These are phyloP conservation scores for Rhadina sibilatrix DNA, from an alignment of 2,113 vertebrate genomes.

Conservation along the genomic window DNA sequence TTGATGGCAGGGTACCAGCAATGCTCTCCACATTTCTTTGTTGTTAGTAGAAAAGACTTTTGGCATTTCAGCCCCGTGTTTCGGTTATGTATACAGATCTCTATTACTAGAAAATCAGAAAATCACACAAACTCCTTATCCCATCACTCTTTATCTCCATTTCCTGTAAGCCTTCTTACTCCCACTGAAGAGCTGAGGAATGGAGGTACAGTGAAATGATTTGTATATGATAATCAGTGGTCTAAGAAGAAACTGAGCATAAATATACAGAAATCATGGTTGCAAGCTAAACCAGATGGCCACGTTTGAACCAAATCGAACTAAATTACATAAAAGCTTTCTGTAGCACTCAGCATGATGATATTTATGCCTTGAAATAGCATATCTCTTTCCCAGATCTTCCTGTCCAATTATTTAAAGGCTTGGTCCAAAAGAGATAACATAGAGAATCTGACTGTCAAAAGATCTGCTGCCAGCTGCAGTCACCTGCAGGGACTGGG, in stretches of 20 bases:
- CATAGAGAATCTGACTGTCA: slow-evolving; percentile 20
- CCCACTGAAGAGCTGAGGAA: background rate
- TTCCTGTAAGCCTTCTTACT: background rate
- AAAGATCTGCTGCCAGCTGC: slow-evolving; percentile 47
- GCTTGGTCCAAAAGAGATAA: slow-evolving; percentile 46
- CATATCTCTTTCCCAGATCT: slow-evolving; percentile 15
- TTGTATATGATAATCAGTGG: background rate
- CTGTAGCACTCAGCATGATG: background rate
- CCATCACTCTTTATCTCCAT: background rate
- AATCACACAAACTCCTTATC: background rate
- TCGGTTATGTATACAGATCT: background rate
- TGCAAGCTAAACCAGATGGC: slow-evolving; percentile 12
- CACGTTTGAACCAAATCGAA: background rate
- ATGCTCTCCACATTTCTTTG: background rate
- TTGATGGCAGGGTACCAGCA: background rate
- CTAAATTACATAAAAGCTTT: slow-evolving; percentile 16
- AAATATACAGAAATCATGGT: background rate
- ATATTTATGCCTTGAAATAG: slow-evolving; percentile 20
- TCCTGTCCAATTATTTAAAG: slow-evolving; percentile 42
- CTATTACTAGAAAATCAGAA: background rate
- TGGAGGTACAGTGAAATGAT: background rate
- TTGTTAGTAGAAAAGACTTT: background rate
- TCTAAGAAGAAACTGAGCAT: background rate
- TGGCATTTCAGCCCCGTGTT: background rate
- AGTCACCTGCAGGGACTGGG: slow-evolving; percentile 58